phyloP scores from a whole-genome alignment of 2,113 vertebrate genomes.

The Mola mola region DNA sequence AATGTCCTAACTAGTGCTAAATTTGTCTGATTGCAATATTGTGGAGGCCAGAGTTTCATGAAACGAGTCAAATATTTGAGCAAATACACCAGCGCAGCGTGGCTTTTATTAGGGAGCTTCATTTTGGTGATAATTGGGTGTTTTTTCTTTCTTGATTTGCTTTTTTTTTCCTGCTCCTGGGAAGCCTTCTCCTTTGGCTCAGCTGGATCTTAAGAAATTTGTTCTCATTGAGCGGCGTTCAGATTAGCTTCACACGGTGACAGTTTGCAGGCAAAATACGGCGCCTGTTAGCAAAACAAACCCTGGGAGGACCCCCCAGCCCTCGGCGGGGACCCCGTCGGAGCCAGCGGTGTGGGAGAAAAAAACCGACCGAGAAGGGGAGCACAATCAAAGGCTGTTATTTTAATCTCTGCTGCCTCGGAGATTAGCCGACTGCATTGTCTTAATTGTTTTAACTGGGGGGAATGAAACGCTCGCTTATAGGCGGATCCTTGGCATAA shows the following conservation, averaged over 20 bases:
- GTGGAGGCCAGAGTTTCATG: no score
- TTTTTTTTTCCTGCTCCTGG: slow-evolving; percentile 6
- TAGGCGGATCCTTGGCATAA: slow-evolving; percentile 80
- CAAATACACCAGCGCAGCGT: no score
- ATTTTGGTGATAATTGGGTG: slow-evolving; percentile 5
- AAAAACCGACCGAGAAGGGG: slow-evolving; percentile 57
- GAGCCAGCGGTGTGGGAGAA: slow-evolving; percentile 67
- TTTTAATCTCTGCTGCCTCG: slow-evolving; percentile 81
- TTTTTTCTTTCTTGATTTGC: background rate
- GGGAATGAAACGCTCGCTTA: slow-evolving; percentile 78
- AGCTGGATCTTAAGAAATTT: slow-evolving; percentile 41
- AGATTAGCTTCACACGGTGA: slow-evolving; percentile 76
- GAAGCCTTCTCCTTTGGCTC: slow-evolving; percentile 46
- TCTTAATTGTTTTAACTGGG: slow-evolving; percentile 85
- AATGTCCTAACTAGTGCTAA: no score
- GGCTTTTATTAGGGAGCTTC: no score
- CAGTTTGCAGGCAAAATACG: slow-evolving; percentile 79
- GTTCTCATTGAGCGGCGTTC: slow-evolving; percentile 42
- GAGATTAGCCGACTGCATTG: slow-evolving; percentile 85
- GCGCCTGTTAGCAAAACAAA: slow-evolving; percentile 83
- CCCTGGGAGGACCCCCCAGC: slow-evolving; percentile 36
- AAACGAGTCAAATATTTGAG: no score
- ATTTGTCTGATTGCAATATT: no score
- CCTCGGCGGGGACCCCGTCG: slow-evolving; percentile 55
- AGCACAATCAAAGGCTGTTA: slow-evolving; percentile 83